A percentile compares a stretch with the other conserved stretches of the same genome.
Evolutionary conservation across 2,888 invertebrate species (phyloP).

Genomic region (Brachylomia viminalis): DNA sequence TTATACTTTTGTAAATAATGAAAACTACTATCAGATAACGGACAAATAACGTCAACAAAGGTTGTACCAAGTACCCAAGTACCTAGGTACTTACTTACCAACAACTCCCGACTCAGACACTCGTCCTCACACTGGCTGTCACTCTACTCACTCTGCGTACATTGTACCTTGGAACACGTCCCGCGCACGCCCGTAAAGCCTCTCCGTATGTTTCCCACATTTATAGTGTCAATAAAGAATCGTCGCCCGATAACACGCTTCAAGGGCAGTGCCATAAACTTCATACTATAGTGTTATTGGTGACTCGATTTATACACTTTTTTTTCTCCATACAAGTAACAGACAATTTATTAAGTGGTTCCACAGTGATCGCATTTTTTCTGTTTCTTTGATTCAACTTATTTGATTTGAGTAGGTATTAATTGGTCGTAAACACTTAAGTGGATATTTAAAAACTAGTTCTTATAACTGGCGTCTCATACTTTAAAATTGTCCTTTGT

Average conservation of each 20-base stretch:
- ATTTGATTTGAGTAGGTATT: conserved; percentile 79
- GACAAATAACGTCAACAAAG: neutral
- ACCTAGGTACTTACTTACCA: neutral
- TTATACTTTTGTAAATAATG: neutral
- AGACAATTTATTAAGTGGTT: conserved; percentile 87
- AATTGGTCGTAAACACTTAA: conserved; percentile 75
- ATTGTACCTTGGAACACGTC: conserved; percentile 40
- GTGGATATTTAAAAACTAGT: conserved; percentile 39
- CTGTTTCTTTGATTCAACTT: conserved; percentile 76
- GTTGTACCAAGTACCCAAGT: neutral
- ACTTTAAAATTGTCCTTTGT: conserved; percentile 46
- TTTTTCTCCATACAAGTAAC: conserved; percentile 77
- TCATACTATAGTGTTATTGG: conserved; percentile 88
- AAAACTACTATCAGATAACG: neutral
- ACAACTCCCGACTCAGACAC: neutral
- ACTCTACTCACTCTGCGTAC: conserved; percentile 38
- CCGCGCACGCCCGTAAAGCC: conserved; percentile 58
- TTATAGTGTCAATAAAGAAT: conserved; percentile 87
- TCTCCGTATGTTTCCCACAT: conserved; percentile 79
- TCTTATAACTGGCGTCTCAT: conserved; percentile 15
- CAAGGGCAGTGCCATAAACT: conserved; percentile 87
- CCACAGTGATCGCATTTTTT: conserved; percentile 76
- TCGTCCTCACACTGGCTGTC: conserved; percentile 6
- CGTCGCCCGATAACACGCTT: conserved; percentile 84
- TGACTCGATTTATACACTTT: conserved; percentile 83